Evolutionary conservation across 2,888 invertebrate genomes (phyloP), one percentile per base, ranked within the genome.

Genomic region (Poecilobothrus nobilitatus): DNA sequence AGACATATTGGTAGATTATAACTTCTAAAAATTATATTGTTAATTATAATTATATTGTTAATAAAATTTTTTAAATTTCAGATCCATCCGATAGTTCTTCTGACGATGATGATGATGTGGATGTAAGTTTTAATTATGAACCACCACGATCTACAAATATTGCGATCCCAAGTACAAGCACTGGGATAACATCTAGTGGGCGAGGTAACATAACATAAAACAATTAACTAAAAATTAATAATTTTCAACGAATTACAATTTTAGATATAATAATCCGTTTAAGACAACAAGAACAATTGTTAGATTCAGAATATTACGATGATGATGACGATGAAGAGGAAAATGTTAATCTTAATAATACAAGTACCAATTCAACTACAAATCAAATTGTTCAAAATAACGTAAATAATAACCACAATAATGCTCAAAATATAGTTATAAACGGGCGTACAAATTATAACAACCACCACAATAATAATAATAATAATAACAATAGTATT

Each of bases 161-260:
- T 10, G 65, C 65, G 7, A 65, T 65, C 9, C 65, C 65, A 20
- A 65, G 65, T n/a, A 65, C 65, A 10, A 65, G 63, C 21, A 87
- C 88, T 74, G 89, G 89, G 77, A 77, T 79, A 44, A 79, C 78
- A 9, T 76, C 78, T 21, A 79, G 76, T 71, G 76, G 77, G 66
- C 75, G 77, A 73, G 77, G 77, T 78, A 70, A 71, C 69, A 66
- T 20, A n/a, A 8, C 12, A 22, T n/a, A 22, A 65, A 37, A 65
- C 6, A 33, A 27, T n/a, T 18, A 34, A 15, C 34, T 34, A 7
- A 34, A 34, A 34, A 7, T 8, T 34, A 61, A 63, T 63, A 15
- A 22, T 27, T 22, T 63, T 27, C 15, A 27, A 27, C 2, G 5
- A 27, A 27, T 4, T 27, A 27, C 27, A 27, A 33, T 72, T 73